Percentiles rank a stretch among this genome's conserved stretches.
Conservation (phyloP, 1,140 invertebrate species). For the Nylanderia fulva region DNA sequence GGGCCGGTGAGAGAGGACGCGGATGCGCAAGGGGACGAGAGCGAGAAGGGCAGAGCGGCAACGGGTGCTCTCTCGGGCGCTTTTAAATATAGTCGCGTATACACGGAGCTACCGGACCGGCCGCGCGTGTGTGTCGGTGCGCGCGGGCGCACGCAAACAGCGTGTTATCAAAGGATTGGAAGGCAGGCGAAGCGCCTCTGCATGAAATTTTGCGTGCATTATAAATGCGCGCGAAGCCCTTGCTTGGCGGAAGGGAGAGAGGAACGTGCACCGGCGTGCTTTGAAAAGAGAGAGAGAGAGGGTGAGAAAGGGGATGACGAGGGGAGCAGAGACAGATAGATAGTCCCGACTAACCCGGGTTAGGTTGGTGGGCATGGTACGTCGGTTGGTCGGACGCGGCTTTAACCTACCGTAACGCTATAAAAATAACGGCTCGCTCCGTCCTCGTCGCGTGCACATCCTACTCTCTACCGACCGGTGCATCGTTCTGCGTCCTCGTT, state of each 20-base stretch:
- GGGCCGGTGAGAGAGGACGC: constrained; percentile 26
- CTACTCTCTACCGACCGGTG: constrained; percentile 68
- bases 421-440: constrained; percentile 82
- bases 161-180: constrained; percentile 81
- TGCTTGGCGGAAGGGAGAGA: constrained; percentile 62
- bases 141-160: constrained; percentile 67
- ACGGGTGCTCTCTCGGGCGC: constrained; percentile 67
- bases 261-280: constrained; percentile 25
- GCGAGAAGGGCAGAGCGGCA: constrained; percentile 42
- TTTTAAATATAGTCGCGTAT: constrained; percentile 79
- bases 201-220: constrained; percentile 85
- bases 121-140: constrained; percentile 28
- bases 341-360: constrained; percentile 70
- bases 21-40: constrained; percentile 18
- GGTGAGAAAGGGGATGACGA: constrained; percentile 8
- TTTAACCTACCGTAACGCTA: constrained; percentile 84
- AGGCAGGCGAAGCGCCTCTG: constrained; percentile 76
- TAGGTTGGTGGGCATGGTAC: constrained; percentile 77
- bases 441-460: constrained; percentile 62
- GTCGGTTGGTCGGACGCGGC: constrained; percentile 78
- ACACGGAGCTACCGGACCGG: constrained; percentile 34
- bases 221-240: constrained; percentile 79
- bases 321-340: constrained; percentile 66
- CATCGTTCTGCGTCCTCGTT: constrained; percentile 65
- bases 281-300: constrained; percentile 18